Evolutionary conservation across 30 jellyfish, hydroid and myxozoan species (phyloP).

Genomic region (Nemopilema nomurai): DNA sequence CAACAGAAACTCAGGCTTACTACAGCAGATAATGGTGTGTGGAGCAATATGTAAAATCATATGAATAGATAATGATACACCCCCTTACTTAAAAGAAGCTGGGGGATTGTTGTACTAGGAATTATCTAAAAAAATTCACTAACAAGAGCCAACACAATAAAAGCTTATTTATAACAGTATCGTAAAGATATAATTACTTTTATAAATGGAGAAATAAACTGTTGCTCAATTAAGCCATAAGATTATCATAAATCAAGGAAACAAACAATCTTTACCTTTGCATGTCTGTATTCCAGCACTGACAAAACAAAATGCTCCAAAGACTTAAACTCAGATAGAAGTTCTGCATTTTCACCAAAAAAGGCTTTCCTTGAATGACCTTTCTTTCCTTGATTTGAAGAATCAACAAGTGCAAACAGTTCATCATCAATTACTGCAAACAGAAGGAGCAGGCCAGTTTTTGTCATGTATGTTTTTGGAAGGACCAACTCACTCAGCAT

Average conservation of each 20-base stretch:
- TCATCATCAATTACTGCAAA: slow-evolving; percentile 57
- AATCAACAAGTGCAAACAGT: slow-evolving; percentile 54
- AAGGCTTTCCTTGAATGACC: neutral
- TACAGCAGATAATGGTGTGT: neutral
- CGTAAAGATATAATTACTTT: no score
- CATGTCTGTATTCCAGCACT: slow-evolving; percentile 28
- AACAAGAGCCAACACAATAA: no score
- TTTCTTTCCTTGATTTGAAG: slow-evolving; percentile 3
- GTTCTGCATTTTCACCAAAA: slow-evolving; percentile 6
- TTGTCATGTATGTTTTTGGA: slow-evolving; percentile 59
- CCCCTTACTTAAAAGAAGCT: no score
- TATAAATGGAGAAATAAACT: no score
- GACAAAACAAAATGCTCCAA: slow-evolving; percentile 50
- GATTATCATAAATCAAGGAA: no score
- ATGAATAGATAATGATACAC: no score
- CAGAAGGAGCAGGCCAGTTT: slow-evolving; percentile 35
- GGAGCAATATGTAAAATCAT: no score
- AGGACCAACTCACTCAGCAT: slow-evolving; percentile 24
- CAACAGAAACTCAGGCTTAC: neutral
- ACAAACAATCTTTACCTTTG: slow-evolving; percentile 39
- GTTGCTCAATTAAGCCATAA: no score
- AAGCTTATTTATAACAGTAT: no score
- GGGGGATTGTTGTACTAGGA: no score
- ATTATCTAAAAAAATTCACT: no score
- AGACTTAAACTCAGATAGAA: slow-evolving; percentile 27